Evolutionary conservation across 2,797 vertebrate genomes (phyloP).

Genomic region (Acomys russatus): DNA sequence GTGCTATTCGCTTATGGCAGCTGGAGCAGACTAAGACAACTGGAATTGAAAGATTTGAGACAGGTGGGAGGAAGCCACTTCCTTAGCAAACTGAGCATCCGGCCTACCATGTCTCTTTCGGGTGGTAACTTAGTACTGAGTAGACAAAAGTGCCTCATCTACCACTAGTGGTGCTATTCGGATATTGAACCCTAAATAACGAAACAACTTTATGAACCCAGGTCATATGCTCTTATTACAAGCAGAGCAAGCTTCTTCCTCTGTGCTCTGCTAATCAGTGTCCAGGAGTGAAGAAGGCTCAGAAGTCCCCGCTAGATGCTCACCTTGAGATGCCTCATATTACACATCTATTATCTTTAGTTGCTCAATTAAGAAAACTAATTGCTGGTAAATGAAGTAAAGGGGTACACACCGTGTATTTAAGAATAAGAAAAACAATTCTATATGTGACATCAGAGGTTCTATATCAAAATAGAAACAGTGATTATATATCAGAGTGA

Average conservation of each 20-base stretch:
- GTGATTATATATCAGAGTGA: not conserved
- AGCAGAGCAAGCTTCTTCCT: not conserved
- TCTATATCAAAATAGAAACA: not conserved
- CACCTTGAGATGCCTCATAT: not conserved
- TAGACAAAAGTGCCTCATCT: slow-evolving; percentile 7
- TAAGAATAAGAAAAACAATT: not conserved
- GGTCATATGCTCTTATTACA: not conserved
- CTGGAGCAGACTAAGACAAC: not conserved
- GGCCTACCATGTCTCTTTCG: not conserved
- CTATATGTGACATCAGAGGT: not conserved
- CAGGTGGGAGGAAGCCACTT: not conserved
- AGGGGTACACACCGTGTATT: not conserved
- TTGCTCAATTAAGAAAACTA: slow-evolving; percentile 45
- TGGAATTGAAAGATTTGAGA: not conserved
- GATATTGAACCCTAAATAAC: not conserved
- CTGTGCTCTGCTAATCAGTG: not conserved
- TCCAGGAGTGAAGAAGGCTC: not conserved
- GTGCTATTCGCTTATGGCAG: not conserved
- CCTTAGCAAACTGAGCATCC: not conserved
- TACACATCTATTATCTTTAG: not conserved
- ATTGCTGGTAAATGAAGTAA: not conserved
- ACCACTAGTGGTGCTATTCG: not conserved
- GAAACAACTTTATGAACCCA: not conserved
- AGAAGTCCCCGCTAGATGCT: not conserved
- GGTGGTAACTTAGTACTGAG: not conserved